phyloP scores from a whole-genome alignment of 1,140 invertebrate genomes.

The Drosophila pachea region DNA sequence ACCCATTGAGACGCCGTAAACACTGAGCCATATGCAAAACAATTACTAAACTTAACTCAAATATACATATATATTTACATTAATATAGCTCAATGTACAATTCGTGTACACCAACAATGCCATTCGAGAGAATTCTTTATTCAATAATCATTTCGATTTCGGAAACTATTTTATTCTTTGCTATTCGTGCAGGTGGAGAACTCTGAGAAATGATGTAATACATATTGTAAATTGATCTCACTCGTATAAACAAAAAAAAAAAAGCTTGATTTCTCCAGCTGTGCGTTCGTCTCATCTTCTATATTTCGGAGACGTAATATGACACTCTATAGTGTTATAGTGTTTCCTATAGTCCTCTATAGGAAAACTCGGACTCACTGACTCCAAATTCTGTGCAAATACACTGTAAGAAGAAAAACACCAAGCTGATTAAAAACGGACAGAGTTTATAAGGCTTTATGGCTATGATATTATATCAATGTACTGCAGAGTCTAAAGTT shows the following conservation, averaged over 20 bases:
- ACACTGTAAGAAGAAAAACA: constrained; percentile 73
- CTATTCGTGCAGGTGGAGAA: constrained; percentile 48
- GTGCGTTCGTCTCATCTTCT: neutral
- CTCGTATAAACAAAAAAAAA: constrained; percentile 47
- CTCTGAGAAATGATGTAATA: constrained; percentile 43
- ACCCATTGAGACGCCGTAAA: constrained; percentile 16
- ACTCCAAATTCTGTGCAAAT: constrained; percentile 27
- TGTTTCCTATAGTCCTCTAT: too few relatives aligned
- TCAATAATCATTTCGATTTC: constrained; percentile 36
- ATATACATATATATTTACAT: constrained; percentile 27
- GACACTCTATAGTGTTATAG: too few relatives aligned
- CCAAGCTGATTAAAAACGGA: constrained; percentile 57
- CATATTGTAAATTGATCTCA: constrained; percentile 63
- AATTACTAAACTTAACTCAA: constrained; percentile 1
- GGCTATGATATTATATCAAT: constrained; percentile 40
- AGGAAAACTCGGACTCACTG: constrained; percentile 37
- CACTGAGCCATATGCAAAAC: constrained; percentile 28
- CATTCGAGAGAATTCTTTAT: constrained; percentile 34
- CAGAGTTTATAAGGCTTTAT: constrained; percentile 29
- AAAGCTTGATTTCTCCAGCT: constrained; percentile 19
- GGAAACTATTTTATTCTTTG: constrained; percentile 29
- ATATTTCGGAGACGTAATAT: neutral
- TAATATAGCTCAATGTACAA: constrained; percentile 21
- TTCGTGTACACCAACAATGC: constrained; percentile 21
- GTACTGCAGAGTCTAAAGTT: constrained; percentile 45